These are phyloP conservation scores for Enteromius argenteus DNA, from an alignment of 2,797 vertebrate genomes.

Conservation along the genomic window DNA sequence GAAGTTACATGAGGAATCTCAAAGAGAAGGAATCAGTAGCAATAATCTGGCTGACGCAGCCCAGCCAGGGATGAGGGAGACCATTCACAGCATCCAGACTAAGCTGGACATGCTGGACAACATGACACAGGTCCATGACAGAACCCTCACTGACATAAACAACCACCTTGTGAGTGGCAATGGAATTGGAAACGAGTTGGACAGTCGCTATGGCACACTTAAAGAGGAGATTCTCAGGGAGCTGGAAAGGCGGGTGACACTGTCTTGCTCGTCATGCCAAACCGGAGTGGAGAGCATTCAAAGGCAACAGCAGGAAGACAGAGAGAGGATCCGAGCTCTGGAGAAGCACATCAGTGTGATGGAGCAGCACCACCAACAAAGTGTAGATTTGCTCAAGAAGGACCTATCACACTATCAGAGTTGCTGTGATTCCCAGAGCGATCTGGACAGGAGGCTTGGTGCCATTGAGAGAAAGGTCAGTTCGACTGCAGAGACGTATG, in stretches of 20 bases:
- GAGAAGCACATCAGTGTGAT: conserved; percentile 86
- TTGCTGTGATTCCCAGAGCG: conserved; percentile 75
- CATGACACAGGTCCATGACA: conserved; percentile 85
- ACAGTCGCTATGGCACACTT: conserved; percentile 72
- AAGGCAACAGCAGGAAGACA: conserved; percentile 84
- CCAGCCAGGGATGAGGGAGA: conserved; percentile 88
- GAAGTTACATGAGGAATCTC: conserved; percentile 74
- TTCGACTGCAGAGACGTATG: conserved; percentile 75
- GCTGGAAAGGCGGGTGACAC: conserved; percentile 83
- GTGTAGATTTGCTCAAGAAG: conserved; percentile 74
- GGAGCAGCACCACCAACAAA: conserved; percentile 83
- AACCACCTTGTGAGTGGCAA: conserved; percentile 77
- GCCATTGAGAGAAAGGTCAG: conserved; percentile 79
- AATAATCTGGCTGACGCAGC: conserved; percentile 84
- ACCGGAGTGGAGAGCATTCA: conserved; percentile 83
- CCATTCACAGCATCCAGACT: conserved; percentile 86
- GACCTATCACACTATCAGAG: conserved; percentile 72
- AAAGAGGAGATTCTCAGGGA: conserved; percentile 79
- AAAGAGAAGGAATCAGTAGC: conserved; percentile 67
- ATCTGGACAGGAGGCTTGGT: conserved; percentile 77
- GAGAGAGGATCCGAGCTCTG: conserved; percentile 83
- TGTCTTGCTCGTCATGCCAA: conserved; percentile 86
- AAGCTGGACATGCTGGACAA: conserved; percentile 89
- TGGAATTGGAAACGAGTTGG: conserved; percentile 66
- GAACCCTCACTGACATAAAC: conserved; percentile 83